Percentiles rank a stretch among this genome's conserved stretches.
Evolutionary conservation across 2,113 vertebrate genomes (phyloP).

Genomic region (Xiphorhynchus elegans): DNA sequence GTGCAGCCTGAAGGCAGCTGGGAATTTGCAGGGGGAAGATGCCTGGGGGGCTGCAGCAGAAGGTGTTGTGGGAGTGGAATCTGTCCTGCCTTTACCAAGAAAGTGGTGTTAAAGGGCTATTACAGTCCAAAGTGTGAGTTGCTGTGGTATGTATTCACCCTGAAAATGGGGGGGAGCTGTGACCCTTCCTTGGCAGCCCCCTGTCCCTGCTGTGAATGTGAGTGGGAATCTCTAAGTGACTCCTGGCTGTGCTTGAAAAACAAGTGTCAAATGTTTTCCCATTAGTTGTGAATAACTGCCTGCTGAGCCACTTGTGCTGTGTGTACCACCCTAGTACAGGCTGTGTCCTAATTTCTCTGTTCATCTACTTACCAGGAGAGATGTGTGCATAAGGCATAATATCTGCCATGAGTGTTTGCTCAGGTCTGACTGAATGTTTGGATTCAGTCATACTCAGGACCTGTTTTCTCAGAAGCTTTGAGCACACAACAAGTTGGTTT

Average conservation of each 20-base stretch:
- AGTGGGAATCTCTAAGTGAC: not conserved
- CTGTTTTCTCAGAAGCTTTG: not conserved
- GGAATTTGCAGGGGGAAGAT: not conserved
- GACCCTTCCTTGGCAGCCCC: not conserved
- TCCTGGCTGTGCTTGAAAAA: not conserved
- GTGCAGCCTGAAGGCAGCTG: not conserved
- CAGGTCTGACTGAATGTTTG: not conserved
- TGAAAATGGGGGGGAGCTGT: not conserved
- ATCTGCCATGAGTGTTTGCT: not conserved
- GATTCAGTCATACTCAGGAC: not conserved
- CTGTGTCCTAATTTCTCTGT: not conserved
- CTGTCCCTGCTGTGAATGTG: not conserved
- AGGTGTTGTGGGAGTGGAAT: not conserved
- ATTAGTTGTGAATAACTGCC: not conserved
- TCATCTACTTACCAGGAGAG: not conserved
- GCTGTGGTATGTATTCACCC: not conserved
- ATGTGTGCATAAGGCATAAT: rapidly evolving
- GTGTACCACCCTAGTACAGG: not conserved
- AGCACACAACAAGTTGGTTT: not conserved
- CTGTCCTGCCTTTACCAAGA: not conserved
- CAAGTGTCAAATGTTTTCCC: not conserved
- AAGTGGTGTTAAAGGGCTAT: not conserved
- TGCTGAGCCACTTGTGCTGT: not conserved
- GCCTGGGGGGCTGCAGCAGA: not conserved
- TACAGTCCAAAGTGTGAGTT: rapidly evolving